Evolutionary conservation across 2,797 vertebrate genomes (phyloP), one percentile per base, ranked within the genome.

Genomic region (Neosilurus hyrtlii): DNA sequence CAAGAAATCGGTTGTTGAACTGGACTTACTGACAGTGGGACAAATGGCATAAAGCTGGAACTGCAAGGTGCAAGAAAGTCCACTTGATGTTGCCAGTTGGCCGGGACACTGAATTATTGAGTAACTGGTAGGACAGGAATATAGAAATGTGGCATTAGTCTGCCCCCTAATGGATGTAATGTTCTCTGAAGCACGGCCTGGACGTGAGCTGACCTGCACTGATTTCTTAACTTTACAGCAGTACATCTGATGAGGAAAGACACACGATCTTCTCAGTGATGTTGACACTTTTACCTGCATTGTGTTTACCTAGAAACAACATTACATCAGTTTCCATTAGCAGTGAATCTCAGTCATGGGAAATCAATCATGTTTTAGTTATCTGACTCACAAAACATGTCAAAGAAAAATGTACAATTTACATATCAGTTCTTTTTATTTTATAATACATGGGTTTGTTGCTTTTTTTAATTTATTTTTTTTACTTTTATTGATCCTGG

Each of bases 91-190:
- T 78, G 61, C 59, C 37, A 78, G n/a, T 51, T 78, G 43, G 22
- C 59, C 6, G 7, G 30, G 22, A 62, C 9, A n/a, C 14, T 51
- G 15, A 37, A 12, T 63, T 18, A 37, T 26, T 63, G 8, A 22
- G 37, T 49, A 77, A 63, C 59, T 18, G 3, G 75, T 51, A 63
- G 59, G 75, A 15, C 74, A 43, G 35, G 35, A 49, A 24, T 62
- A 22, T 63, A 37, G n/a, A 6, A 63, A 7, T 61, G 72, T 78
- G 26, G 20, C 22, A 51, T 66, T 59, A 82, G 30, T 65, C 87
- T 91, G 89, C 89, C 80, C 90, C 86, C 90, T 90, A 87, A 80
- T 87, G 91, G 88, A 86, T 3, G 0, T 73, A 18, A 67, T 84
- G 76, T 49, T 57, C 59, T 79, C 9, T 12, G 52, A 30, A 30